Conservation (phyloP, 64 coral and sea anemone species). For the Dendronephthya gigantea region DNA sequence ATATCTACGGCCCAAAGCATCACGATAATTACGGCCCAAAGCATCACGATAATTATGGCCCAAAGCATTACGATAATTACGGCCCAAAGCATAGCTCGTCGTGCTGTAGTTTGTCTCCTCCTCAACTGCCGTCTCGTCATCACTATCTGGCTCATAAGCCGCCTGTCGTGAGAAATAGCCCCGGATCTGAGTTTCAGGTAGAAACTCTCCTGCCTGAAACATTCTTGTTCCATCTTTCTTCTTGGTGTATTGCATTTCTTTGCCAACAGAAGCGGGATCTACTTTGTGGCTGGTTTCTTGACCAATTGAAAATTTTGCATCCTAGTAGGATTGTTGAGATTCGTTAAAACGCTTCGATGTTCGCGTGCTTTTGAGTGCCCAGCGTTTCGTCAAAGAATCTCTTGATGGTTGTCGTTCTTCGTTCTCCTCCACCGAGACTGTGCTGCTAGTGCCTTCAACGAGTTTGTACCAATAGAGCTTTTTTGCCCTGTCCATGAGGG, state of each 20-base stretch:
- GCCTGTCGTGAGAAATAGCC: too few relatives aligned
- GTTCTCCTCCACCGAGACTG: background rate
- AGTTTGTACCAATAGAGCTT: background rate
- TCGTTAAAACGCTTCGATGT: constrained; percentile 3
- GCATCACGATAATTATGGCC: too few relatives aligned
- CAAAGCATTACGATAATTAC: too few relatives aligned
- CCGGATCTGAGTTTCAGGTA: too few relatives aligned
- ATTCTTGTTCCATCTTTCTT: too few relatives aligned
- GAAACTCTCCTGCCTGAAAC: too few relatives aligned
- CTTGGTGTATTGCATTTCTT: background rate
- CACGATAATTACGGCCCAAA: too few relatives aligned
- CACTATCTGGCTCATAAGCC: too few relatives aligned
- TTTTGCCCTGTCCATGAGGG: constrained; percentile 3
- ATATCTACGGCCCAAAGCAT: too few relatives aligned
- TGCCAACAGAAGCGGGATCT: background rate
- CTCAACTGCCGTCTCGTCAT: too few relatives aligned
- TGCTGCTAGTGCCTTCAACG: background rate
- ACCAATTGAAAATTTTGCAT: background rate
- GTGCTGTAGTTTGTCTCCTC: too few relatives aligned
- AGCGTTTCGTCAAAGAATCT: background rate
- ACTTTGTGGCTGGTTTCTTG: background rate
- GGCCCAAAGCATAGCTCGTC: too few relatives aligned
- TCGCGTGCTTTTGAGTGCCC: background rate
- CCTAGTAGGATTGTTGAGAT: background rate
- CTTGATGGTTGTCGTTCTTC: background rate